Evolutionary conservation across 2,797 vertebrate genomes (phyloP), one percentile per base, ranked within the genome.

Genomic region (Hemibagrus guttatus): DNA sequence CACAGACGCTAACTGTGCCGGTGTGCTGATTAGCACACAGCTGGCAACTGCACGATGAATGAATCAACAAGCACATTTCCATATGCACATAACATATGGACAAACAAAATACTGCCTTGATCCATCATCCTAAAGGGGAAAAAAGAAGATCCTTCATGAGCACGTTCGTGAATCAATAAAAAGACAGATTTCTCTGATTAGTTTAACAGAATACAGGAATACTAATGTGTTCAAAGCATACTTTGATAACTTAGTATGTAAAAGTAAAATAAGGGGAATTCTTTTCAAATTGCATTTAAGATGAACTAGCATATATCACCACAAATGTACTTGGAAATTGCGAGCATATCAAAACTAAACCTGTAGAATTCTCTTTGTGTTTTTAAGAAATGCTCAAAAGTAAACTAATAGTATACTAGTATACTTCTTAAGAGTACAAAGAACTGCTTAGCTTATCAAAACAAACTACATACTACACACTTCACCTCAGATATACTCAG

Each of bases 21-120:
- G 68, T 59, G 76, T 26, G 61, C 23, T 39, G 52, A 69, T 69
- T 80, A 80, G 78, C 78, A 46, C 84, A 80, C 76, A 85, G 58
- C 84, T 85, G 84, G 59, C 42, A 9, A 64, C 2, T 54, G 49
- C 49, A 9, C 19, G n/a, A 39, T 13, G 54, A 59, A 79, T 12
- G 19, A 79, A 59, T 79, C 76, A 79, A 39, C 26, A 75, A 56
- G 52, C 54, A 64, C 58, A 63, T 59, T 71, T 85, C 63, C 52
- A 58, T 58, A 80, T 69, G 54, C 12, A 42, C 46, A 2, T 31
- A 86, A 81, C 84, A 85, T 69, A 76, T 85, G 84, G 84, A 71
- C 26, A 3, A 42, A 56, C 76, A 59, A 68, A 66, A 82, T 39
- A 39, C 76, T 79, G 76, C 76, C 76, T 79, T 13, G 21, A 61